Evolutionary conservation across 2,888 invertebrate species (phyloP), one percentile per base, ranked within the genome.

Genomic region (Polietes domitor): DNA sequence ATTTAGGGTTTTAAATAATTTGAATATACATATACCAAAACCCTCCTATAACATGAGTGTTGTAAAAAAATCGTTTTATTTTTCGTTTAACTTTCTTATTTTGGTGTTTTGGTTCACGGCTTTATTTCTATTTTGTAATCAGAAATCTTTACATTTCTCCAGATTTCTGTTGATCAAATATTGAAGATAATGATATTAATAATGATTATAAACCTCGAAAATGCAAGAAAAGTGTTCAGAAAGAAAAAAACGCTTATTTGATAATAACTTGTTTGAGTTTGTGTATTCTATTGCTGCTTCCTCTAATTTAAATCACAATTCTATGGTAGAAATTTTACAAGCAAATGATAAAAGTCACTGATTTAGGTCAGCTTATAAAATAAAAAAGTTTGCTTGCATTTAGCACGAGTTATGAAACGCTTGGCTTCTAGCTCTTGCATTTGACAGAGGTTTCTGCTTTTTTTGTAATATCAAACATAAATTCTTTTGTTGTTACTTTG

Each of bases 381-480:
- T 24, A 72, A 43, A 21, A 2, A 21, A 68, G 19, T 19, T 55
- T 21, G 21, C 15, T 71, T 77, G 24, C 21, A 28, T 72, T 74
- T 15, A 12, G 15, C 6, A n/a, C 6, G 47, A 17, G 28, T 55
- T 43, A 73, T 70, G 9, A 72, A 61, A 4, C 41, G 0, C 26
- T n/a, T 32, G 47, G n/a, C 6, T 47, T 47, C n/a, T 37, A n/a
- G n/a, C 47, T 47, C 6, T 47, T 47, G 9, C n/a, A n/a, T 47
- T 47, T 19, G 17, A 65, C 15, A 19, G 26, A 53, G 28, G 26
- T 3, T 50, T 55, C 41, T 61, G 41, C 17, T 53, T 68, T 65
- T 43, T 65, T 37, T 21, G 43, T 80, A 77, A 82, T 77, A 80
- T 80, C 77, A 79, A 71, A 71, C 47, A 74, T 82, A 85, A 85